Evolutionary conservation across 1,140 invertebrate genomes (phyloP), one percentile per base, ranked within the genome.

Genomic region (Drosophila arizonae): DNA sequence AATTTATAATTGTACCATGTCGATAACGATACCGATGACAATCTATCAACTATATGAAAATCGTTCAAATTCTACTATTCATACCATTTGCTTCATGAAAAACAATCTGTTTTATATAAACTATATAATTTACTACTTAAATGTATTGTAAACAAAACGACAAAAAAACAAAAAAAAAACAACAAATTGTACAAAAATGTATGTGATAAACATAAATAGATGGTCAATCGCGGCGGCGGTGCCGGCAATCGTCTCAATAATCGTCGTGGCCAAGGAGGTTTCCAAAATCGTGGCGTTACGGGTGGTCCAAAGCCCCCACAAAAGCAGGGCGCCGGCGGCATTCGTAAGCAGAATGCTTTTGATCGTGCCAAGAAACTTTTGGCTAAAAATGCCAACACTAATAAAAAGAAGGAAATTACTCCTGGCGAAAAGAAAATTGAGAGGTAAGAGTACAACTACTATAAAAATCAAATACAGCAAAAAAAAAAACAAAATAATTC

Each of bases 311-410:
- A 91, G 81, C 77, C 86, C 76, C 84, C 85, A 33, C 86, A 87
- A 90, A 91, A 91, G 81, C 78, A 88, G 84, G 84, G 89, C 77
- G 79, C 75, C 86, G 90, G 90, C 87, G 90, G 90, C 72, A 91
- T 92, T 91, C 91, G 91, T 81, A 92, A 92, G 82, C 91, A 90
- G 78, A 92, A 92, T 91, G 90, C 90, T 80, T 91, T 91, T 88
- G 90, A 91, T 91, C 90, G 90, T 90, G 90, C 90, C 72, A 92
- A 92, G 90, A 92, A 92, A 92, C 90, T 91, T 92, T 90, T 92
- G 91, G 91, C 90, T 79, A 92, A 92, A 90, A 91, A 91, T 91
- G 88, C 90, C 90, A 91, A 91, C 79, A 88, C 88, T 84, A 91
- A 91, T 88, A 91, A 91, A 82, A 91, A 91, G 90, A 89, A 88